Evolutionary conservation across 2,888 invertebrate genomes (phyloP).

Genomic region (Rotaria socialis): DNA sequence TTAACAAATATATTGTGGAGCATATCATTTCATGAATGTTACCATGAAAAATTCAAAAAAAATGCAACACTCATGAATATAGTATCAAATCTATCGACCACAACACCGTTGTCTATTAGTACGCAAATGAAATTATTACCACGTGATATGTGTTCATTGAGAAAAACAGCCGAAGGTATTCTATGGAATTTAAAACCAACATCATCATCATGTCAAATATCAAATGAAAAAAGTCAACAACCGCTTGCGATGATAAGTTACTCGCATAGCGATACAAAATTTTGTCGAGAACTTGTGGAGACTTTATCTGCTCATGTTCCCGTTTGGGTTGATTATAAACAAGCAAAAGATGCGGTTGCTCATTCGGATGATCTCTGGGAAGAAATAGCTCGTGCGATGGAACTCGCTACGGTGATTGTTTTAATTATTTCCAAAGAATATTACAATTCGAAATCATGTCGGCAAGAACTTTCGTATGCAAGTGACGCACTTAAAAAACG

Average conservation of each 20-base stretch:
- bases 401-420: not conserved
- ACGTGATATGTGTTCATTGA: not conserved
- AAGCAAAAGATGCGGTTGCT: not conserved
- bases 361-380: not conserved
- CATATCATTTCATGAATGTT: not conserved
- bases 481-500: not conserved
- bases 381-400: not conserved
- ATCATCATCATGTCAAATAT: not conserved
- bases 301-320: not conserved
- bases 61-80: not conserved
- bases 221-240: not conserved
- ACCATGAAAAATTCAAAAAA: not conserved
- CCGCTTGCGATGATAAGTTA: not conserved
- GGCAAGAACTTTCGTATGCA: not conserved
- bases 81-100: not conserved
- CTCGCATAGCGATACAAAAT: not conserved
- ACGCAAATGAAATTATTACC: not conserved
- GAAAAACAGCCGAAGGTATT: not conserved
- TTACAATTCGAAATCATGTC: not conserved
- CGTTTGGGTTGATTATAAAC: not conserved
- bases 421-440: not conserved
- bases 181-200: not conserved
- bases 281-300: not conserved
- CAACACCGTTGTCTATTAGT: not conserved
- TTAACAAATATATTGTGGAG: not conserved